Conservation (phyloP, 2,888 invertebrate species). For the Caenorhabditis panamensis region DNA sequence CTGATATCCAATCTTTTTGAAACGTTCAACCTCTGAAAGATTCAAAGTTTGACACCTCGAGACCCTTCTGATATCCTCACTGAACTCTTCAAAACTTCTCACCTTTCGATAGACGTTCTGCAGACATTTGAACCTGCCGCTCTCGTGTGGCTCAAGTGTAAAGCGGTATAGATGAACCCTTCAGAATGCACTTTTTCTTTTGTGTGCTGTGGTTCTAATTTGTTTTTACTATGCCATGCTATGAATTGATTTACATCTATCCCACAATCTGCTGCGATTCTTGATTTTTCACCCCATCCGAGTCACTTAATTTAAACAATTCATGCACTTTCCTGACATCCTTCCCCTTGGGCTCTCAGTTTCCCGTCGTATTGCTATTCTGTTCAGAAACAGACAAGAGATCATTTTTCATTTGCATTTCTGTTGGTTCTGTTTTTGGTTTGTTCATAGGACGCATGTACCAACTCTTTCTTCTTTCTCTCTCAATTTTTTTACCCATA, state of each 20-base stretch:
- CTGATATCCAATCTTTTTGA: neutral
- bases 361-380: neutral
- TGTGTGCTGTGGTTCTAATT: constrained; percentile 25
- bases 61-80: neutral
- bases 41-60: neutral
- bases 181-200: constrained; percentile 49
- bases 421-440: neutral
- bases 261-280: constrained; percentile 20
- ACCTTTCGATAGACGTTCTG: constrained; percentile 34
- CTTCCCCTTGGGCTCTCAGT: neutral
- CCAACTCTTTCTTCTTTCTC: neutral
- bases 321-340: neutral
- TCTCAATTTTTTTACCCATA: neutral
- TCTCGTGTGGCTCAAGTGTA: constrained; percentile 27
- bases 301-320: constrained; percentile 40
- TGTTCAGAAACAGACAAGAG: constrained; percentile 7
- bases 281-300: constrained; percentile 10
- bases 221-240: constrained; percentile 30
- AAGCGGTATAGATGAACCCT: constrained; percentile 13
- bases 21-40: neutral
- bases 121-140: constrained; percentile 41
- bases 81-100: constrained; percentile 13
- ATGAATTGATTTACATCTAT: constrained; percentile 27
- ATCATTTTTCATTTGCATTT: constrained; percentile 3
- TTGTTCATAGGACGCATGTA: neutral